Conservation (phyloP, 2,797 vertebrate genomes). For the Buceros bicornis region DNA sequence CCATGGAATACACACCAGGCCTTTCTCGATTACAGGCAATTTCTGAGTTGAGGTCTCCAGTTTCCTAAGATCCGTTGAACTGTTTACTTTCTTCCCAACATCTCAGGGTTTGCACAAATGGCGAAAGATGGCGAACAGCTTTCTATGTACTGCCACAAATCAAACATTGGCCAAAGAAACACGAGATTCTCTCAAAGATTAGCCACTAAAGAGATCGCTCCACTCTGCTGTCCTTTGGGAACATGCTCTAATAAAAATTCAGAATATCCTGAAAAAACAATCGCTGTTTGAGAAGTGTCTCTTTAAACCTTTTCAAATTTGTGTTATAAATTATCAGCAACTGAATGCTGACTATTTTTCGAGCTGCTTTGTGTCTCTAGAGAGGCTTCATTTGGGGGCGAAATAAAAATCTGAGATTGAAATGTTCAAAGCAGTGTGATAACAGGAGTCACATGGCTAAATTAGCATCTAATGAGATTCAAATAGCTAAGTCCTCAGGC, state of each 20-base stretch:
- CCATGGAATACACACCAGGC: neutral
- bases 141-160: neutral
- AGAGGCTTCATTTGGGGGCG: neutral
- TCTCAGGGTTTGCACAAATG: neutral
- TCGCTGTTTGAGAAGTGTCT: neutral
- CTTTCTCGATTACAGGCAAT: neutral
- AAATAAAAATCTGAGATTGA: constrained; percentile 49
- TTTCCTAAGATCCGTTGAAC: neutral
- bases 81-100: neutral
- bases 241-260: neutral
- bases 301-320: neutral
- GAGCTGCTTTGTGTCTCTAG: neutral
- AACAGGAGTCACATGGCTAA: constrained; percentile 51
- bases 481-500: constrained; percentile 51
- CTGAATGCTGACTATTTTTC: neutral
- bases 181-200: neutral
- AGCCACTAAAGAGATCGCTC: neutral
- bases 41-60: neutral
- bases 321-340: neutral
- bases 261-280: neutral
- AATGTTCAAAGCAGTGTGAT: constrained; percentile 44
- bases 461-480: constrained; percentile 59
- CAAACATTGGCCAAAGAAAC: neutral
- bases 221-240: neutral
- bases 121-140: neutral